Evolutionary conservation across 2,888 invertebrate genomes (phyloP).

Genomic region (Conus canariensis): DNA sequence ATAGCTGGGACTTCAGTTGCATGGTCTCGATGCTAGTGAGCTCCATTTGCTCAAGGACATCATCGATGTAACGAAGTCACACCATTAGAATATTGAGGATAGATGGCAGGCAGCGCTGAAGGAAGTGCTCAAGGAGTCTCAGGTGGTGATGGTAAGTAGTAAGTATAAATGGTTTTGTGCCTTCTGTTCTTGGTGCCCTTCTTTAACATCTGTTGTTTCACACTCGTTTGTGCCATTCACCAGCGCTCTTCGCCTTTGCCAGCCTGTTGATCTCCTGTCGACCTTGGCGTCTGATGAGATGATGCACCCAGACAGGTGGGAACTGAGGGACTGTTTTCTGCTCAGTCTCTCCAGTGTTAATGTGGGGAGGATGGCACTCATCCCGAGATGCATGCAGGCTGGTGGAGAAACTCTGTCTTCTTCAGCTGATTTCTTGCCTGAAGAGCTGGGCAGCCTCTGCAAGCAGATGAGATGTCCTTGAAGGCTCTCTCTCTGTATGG

Average conservation of each 20-base stretch:
- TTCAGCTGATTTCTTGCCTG: not conserved
- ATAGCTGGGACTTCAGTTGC: too few relatives aligned
- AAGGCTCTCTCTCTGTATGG: not conserved
- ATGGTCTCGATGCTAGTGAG: not conserved
- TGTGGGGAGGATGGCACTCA: not conserved
- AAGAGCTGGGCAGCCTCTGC: not conserved
- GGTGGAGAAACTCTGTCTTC: not conserved
- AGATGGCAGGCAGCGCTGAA: not conserved
- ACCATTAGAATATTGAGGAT: not conserved
- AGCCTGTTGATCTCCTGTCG: not conserved
- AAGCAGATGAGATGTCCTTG: not conserved
- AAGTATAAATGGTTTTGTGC: not conserved
- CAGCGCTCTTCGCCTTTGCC: constrained; percentile 6
- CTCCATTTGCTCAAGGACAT: not conserved
- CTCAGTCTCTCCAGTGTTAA: not conserved
- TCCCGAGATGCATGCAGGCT: not conserved
- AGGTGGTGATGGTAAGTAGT: not conserved
- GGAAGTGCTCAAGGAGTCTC: constrained; percentile 2
- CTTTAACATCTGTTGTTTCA: constrained; percentile 2
- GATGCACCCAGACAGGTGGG: not conserved
- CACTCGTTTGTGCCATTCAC: constrained; percentile 16
- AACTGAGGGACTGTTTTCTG: not conserved
- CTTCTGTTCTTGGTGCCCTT: not conserved
- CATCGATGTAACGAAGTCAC: not conserved
- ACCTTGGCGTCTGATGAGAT: not conserved